A percentile compares a stretch with the other conserved stretches of the same genome.
These are phyloP conservation scores for Indicator indicator DNA, from an alignment of 2,113 vertebrate genomes.

Conservation along the genomic window DNA sequence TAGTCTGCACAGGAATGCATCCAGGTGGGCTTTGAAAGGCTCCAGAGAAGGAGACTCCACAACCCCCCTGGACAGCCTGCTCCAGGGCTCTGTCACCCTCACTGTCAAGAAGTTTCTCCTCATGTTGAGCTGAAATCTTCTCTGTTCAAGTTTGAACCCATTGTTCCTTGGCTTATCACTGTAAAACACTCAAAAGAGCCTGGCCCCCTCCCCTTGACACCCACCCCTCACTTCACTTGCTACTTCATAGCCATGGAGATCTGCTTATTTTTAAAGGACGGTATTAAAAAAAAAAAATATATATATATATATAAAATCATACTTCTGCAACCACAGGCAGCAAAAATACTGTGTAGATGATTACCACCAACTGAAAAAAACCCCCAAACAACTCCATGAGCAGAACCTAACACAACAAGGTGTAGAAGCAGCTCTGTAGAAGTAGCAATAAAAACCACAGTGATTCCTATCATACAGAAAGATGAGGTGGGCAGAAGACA, in stretches of 20 bases:
- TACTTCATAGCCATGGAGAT: background rate
- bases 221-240: background rate
- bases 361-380: background rate
- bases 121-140: too few relatives aligned
- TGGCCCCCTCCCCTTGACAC: too few relatives aligned
- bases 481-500: background rate
- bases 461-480: background rate
- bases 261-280: background rate
- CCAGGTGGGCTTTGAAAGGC: too few relatives aligned
- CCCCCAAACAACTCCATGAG: background rate
- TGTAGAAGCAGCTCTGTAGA: background rate
- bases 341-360: background rate
- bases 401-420: background rate
- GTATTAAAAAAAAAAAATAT: background rate
- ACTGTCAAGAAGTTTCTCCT: too few relatives aligned
- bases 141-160: too few relatives aligned
- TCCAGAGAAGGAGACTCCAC: too few relatives aligned
- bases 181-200: too few relatives aligned
- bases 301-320: rapidly evolving
- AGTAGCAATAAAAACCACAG: rapidly evolving
- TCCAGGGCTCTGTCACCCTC: too few relatives aligned
- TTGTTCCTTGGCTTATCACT: too few relatives aligned
- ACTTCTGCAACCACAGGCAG: background rate
- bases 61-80: too few relatives aligned
- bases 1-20: too few relatives aligned